phyloP scores from a whole-genome alignment of 2,113 vertebrate genomes.

The Synchiropus splendidus region DNA sequence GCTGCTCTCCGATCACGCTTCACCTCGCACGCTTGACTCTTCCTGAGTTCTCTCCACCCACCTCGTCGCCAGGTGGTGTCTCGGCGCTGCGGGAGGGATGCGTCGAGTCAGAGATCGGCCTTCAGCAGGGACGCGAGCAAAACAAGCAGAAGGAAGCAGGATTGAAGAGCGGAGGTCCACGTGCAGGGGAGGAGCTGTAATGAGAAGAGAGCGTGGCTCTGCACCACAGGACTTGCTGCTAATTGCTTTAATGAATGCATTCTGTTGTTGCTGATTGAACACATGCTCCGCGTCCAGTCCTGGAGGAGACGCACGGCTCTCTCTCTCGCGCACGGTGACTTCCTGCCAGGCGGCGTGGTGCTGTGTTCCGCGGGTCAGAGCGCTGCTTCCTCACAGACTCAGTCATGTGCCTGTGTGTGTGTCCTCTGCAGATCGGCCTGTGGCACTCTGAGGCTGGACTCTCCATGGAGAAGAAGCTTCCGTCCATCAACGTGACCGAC shows the following conservation, averaged over 20 bases:
- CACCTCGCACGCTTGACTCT: too few species aligned
- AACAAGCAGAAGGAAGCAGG: too few species aligned
- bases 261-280: constrained; percentile 56
- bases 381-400: constrained; percentile 8
- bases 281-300: constrained; percentile 25
- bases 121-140: too few species aligned
- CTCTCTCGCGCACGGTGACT: constrained; percentile 8
- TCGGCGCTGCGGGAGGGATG: too few species aligned
- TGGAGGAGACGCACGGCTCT: constrained; percentile 21
- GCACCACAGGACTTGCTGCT: constrained; percentile 45
- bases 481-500: constrained; percentile 84
- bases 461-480: constrained; percentile 87
- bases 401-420: constrained; percentile 30
- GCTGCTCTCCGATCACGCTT: too few species aligned
- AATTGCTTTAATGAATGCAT: constrained; percentile 64
- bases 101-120: too few species aligned
- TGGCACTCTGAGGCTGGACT: constrained; percentile 94
- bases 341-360: constrained; percentile 12
- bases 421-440: constrained; percentile 83
- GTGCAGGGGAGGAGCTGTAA: constrained; percentile 34
- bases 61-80: too few species aligned
- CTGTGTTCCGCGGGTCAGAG: constrained; percentile 22
- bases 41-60: too few species aligned
- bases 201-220: constrained; percentile 43
- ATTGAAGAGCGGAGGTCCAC: too few species aligned